phyloP scores from a whole-genome alignment of 2,888 invertebrate genomes.

The Cheilosia soror region DNA sequence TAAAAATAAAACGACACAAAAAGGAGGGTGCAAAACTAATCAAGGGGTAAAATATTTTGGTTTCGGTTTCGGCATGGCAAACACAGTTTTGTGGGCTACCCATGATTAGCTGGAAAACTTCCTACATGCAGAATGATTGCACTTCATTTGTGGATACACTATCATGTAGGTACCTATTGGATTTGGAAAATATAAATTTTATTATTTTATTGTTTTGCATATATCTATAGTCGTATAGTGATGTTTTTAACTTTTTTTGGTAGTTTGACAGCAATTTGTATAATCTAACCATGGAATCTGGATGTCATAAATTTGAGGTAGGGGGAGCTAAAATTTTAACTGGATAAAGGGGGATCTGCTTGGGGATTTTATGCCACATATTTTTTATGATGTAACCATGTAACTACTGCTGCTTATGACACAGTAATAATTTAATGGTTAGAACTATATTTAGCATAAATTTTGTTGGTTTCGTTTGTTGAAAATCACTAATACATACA shows the following conservation, averaged over 20 bases:
- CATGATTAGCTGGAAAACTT: slow-evolving; percentile 69
- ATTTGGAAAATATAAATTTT: slow-evolving; percentile 1
- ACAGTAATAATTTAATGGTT: too few species aligned
- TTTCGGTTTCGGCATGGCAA: slow-evolving; percentile 32
- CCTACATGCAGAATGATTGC: slow-evolving; percentile 50
- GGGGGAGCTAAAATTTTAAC: too few species aligned
- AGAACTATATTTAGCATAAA: too few species aligned
- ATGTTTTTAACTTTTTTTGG: not conserved
- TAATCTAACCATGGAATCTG: too few species aligned
- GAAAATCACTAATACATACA: too few species aligned
- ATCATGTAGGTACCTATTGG: not conserved
- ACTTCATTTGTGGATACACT: slow-evolving; percentile 46
- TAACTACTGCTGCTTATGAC: too few species aligned
- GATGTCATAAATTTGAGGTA: too few species aligned
- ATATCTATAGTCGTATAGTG: not conserved
- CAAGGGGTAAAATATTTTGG: slow-evolving; percentile 57
- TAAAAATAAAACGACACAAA: slow-evolving; percentile 24
- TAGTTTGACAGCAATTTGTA: not conserved
- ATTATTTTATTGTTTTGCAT: not conserved
- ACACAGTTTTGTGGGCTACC: slow-evolving; percentile 61
- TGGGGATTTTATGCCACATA: too few species aligned
- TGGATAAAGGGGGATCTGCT: too few species aligned
- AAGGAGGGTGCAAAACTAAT: slow-evolving; percentile 35
- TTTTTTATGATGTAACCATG: too few species aligned
- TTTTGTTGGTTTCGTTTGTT: too few species aligned